Percentiles rank a stretch among this genome's conserved stretches.
Conservation (phyloP, 2,113 vertebrate species). For the Poecilia latipinna region DNA sequence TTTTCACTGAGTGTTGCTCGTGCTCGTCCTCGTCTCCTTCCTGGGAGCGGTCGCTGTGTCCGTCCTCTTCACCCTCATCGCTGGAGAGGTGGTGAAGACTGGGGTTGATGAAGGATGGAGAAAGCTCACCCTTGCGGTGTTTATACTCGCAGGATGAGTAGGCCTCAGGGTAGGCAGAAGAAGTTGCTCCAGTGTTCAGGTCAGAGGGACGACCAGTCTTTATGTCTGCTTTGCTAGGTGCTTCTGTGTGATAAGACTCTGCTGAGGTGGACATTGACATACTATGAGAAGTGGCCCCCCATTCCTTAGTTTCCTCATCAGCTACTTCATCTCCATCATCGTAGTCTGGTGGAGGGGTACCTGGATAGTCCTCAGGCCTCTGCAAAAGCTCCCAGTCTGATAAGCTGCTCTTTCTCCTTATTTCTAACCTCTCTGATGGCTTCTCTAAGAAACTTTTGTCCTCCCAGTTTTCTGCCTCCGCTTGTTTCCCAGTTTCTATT, state of each 20-base stretch:
- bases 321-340: constrained; percentile 58
- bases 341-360: constrained; percentile 61
- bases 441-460: constrained; percentile 52
- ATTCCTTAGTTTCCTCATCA: constrained; percentile 50
- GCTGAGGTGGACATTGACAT: constrained; percentile 76
- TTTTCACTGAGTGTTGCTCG: constrained; percentile 81
- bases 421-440: constrained; percentile 68
- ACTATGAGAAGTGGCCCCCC: constrained; percentile 72
- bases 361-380: constrained; percentile 65
- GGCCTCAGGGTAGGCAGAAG: constrained; percentile 55
- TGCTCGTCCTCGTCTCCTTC: constrained; percentile 72
- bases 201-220: constrained; percentile 81
- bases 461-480: constrained; percentile 35
- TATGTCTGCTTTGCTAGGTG: constrained; percentile 50
- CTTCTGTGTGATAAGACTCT: constrained; percentile 66
- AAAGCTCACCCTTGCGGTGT: constrained; percentile 88
- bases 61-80: constrained; percentile 83
- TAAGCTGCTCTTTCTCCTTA: constrained; percentile 73
- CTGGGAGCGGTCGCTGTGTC: constrained; percentile 61
- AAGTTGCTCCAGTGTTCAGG: constrained; percentile 71
- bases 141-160: constrained; percentile 82
- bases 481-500: constrained; percentile 32
- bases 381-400: constrained; percentile 73
- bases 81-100: constrained; percentile 86
- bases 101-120: constrained; percentile 94